These are phyloP conservation scores for Cheilosia grossa DNA, from an alignment of 2,888 invertebrate species.

Conservation along the genomic window DNA sequence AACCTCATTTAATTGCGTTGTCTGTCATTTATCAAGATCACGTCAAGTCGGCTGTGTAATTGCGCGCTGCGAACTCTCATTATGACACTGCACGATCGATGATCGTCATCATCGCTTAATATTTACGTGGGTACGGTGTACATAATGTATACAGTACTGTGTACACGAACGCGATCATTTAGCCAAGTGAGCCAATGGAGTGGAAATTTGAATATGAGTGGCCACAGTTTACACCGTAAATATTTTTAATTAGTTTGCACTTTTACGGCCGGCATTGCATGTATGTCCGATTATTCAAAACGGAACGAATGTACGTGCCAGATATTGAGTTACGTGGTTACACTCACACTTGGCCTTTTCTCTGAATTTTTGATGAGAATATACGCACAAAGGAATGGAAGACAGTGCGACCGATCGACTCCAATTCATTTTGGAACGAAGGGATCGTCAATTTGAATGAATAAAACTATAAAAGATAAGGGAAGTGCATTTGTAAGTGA, in stretches of 20 bases:
- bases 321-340: slow-evolving; percentile 58
- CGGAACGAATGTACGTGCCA: slow-evolving; percentile 53
- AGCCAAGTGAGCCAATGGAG: slow-evolving; percentile 1
- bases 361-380: slow-evolving; percentile 24
- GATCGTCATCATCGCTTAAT: slow-evolving; percentile 4
- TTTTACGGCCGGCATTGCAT: slow-evolving; percentile 25
- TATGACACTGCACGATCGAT: slow-evolving; percentile 16
- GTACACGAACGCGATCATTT: slow-evolving; percentile 5
- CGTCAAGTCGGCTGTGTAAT: slow-evolving; percentile 38
- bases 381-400: slow-evolving; percentile 30
- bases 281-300: slow-evolving; percentile 43
- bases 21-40: slow-evolving; percentile 24
- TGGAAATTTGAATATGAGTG: slow-evolving; percentile 34
- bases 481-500: too few relatives aligned
- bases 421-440: too few relatives aligned
- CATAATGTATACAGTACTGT: not conserved
- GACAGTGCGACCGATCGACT: slow-evolving; percentile 18
- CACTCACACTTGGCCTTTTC: slow-evolving; percentile 16
- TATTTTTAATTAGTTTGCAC: slow-evolving; percentile 45
- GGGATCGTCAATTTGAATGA: too few relatives aligned
- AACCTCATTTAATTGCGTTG: slow-evolving; percentile 23
- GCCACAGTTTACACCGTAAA: slow-evolving; percentile 4
- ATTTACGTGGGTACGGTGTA: not conserved
- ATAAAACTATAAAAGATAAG: too few relatives aligned
- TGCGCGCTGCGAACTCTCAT: slow-evolving; percentile 28